Evolutionary conservation across 64 coral and sea anemone species (phyloP).

Genomic region (Montipora capricornis): DNA sequence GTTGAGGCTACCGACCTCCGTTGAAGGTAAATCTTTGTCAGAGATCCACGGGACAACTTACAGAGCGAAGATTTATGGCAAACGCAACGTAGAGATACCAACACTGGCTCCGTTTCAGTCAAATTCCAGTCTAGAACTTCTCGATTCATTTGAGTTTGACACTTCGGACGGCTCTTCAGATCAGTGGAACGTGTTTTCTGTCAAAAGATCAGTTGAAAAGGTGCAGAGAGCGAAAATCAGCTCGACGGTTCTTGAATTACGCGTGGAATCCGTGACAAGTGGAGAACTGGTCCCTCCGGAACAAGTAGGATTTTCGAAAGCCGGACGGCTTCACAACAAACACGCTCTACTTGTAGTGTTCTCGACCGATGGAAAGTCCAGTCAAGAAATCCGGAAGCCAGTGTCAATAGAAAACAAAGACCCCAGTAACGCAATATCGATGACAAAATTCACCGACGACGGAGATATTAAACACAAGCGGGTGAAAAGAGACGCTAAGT

Average conservation of each 20-base stretch:
- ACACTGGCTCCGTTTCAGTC: conserved; percentile 49
- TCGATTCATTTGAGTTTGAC: conserved; percentile 91
- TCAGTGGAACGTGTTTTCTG: conserved; percentile 89
- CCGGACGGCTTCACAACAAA: conserved; percentile 75
- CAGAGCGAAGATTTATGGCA: conserved; percentile 83
- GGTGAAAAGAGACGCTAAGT: conserved; percentile 11
- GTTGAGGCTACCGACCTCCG: conserved; percentile 52
- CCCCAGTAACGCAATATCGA: conserved; percentile 74
- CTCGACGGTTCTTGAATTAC: conserved; percentile 67
- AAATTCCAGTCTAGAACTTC: background rate
- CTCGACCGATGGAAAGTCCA: conserved; percentile 70
- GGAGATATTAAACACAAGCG: conserved; percentile 10
- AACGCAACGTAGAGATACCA: background rate
- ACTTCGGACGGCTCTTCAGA: conserved; percentile 68
- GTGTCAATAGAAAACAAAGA: conserved; percentile 56
- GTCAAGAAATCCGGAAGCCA: conserved; percentile 49
- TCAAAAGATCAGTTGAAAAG: conserved; percentile 72
- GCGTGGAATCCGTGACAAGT: conserved; percentile 82
- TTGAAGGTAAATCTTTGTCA: conserved; percentile 38
- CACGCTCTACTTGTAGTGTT: conserved; percentile 89
- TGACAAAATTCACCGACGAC: background rate
- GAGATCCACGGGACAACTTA: conserved; percentile 81
- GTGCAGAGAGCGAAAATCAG: conserved; percentile 66
- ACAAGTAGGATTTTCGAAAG: conserved; percentile 85
- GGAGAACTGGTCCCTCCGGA: conserved; percentile 70